Evolutionary conservation across 2,888 invertebrate species (phyloP).

Genomic region (Corythucha ciliata): DNA sequence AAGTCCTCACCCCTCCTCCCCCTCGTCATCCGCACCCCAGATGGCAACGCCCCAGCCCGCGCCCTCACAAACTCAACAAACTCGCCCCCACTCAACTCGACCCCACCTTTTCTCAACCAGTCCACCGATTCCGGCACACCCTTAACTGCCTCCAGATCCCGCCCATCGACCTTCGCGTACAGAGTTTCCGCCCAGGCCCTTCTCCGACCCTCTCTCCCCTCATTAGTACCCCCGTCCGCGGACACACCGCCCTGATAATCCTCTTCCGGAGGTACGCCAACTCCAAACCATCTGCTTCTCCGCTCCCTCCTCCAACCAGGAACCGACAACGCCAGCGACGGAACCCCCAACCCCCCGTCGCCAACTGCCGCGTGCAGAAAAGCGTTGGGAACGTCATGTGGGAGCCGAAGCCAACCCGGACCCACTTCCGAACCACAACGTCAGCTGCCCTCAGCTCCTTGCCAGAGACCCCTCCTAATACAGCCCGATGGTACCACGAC

Average conservation of each 20-base stretch:
- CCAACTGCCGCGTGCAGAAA: slow-evolving; percentile 38
- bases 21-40: slow-evolving; percentile 34
- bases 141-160: slow-evolving; percentile 5
- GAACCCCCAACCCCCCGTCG: slow-evolving; percentile 36
- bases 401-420: slow-evolving; percentile 38
- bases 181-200: slow-evolving; percentile 33
- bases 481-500: slow-evolving; percentile 39
- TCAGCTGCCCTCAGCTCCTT: slow-evolving; percentile 37
- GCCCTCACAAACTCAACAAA: slow-evolving; percentile 38
- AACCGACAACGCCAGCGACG: slow-evolving; percentile 25
- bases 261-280: too few relatives aligned
- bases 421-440: slow-evolving; percentile 34
- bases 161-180: slow-evolving; percentile 26
- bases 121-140: not conserved
- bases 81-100: slow-evolving; percentile 36
- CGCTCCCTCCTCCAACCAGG: not conserved
- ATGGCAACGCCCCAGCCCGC: slow-evolving; percentile 39
- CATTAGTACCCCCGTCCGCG: not conserved
- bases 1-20: slow-evolving; percentile 26
- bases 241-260: too few relatives aligned
- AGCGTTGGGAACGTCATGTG: slow-evolving; percentile 36
- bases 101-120: not conserved
- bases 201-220: too few relatives aligned
- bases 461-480: slow-evolving; percentile 35
- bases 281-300: not conserved